Conservation (phyloP, 2,113 vertebrate genomes). For the Ageneiosus marmoratus region DNA sequence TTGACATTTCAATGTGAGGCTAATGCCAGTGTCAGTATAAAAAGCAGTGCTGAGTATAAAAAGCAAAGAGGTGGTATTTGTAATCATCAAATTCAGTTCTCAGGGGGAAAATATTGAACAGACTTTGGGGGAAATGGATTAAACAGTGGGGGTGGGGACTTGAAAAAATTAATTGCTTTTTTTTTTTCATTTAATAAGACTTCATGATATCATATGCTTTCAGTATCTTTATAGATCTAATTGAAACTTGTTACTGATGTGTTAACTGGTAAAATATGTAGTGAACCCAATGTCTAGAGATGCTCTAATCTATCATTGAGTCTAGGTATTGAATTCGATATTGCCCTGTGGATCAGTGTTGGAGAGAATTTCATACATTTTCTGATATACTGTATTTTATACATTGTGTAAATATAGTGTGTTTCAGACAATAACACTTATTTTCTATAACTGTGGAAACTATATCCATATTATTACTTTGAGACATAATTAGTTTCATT, state of each 20-base stretch:
- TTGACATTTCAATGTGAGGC: not conserved
- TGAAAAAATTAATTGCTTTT: not conserved
- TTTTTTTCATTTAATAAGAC: not conserved
- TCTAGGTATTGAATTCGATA: not conserved
- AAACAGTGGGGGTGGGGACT: slow-evolving; percentile 1
- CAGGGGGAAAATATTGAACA: slow-evolving; percentile 2
- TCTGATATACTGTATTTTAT: not conserved
- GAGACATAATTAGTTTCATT: not conserved
- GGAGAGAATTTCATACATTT: not conserved
- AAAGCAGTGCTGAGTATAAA: not conserved
- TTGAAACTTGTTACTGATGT: not conserved
- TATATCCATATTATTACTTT: not conserved
- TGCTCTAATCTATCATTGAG: not conserved
- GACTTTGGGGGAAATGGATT: slow-evolving; percentile 6
- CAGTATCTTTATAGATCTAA: not conserved
- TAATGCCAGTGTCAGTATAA: not conserved
- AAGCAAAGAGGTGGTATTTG: not conserved
- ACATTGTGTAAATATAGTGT: not conserved
- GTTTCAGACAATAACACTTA: not conserved
- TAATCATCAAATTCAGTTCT: slow-evolving; percentile 33
- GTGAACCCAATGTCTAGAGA: slow-evolving; percentile 3
- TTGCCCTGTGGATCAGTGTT: not conserved
- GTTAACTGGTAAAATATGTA: not conserved
- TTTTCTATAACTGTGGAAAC: not conserved
- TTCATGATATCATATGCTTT: not conserved